Conservation (phyloP, 2,888 invertebrate genomes). For the Cartodere bifasciata region DNA sequence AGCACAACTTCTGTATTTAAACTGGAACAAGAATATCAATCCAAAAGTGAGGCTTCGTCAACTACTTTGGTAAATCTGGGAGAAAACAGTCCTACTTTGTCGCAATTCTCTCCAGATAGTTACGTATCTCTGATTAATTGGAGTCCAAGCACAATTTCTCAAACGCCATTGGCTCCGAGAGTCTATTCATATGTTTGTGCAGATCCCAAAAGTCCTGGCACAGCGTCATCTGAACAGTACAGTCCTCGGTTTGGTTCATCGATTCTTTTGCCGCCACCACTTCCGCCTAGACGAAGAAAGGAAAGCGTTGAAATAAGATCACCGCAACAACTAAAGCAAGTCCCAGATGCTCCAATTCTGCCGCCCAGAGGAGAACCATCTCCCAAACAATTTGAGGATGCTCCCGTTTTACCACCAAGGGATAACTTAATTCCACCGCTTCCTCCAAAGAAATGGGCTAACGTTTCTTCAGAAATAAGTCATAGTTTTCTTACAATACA, state of each 20-base stretch:
- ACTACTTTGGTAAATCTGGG: conserved; percentile 34
- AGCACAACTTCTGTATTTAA: conserved; percentile 17
- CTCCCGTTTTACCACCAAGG: too few relatives aligned
- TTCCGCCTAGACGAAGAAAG: conserved; percentile 43
- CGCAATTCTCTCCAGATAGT: conserved; percentile 30
- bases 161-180: conserved; percentile 32
- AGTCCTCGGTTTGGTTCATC: conserved; percentile 35
- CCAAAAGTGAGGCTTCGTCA: conserved; percentile 27
- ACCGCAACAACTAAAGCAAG: conserved; percentile 47
- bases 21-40: conserved; percentile 18
- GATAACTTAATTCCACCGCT: conserved; percentile 44
- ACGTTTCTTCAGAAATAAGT: conserved; percentile 21
- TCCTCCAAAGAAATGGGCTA: conserved; percentile 31
- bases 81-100: conserved; percentile 31
- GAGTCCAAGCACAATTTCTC: conserved; percentile 31
- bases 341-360: conserved; percentile 54
- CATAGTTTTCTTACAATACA: conserved; percentile 6
- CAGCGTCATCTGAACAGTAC: conserved; percentile 30
- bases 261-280: conserved; percentile 48
- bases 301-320: conserved; percentile 42
- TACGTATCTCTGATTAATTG: conserved; percentile 23
- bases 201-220: conserved; percentile 30
- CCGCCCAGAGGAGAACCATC: conserved; percentile 59
- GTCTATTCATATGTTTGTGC: conserved; percentile 23
- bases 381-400: conserved; percentile 59